These are phyloP conservation scores for Apus apus DNA, from an alignment of 2,113 vertebrate species.

Conservation along the genomic window DNA sequence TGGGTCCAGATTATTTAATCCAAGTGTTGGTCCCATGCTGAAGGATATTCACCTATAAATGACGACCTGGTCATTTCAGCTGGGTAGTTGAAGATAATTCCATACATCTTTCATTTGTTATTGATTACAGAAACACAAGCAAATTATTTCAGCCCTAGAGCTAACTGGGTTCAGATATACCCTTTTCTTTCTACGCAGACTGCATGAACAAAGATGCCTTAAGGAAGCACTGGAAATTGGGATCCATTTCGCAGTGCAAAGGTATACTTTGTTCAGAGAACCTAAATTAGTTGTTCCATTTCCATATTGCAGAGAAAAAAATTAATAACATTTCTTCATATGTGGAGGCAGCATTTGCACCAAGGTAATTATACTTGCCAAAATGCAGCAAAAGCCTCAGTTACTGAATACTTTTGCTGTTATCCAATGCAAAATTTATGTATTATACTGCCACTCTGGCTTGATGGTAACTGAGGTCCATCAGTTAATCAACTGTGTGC, in stretches of 20 bases:
- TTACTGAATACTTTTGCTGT: background rate
- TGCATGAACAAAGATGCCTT: fast-evolving
- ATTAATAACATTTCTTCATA: background rate
- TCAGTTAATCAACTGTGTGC: background rate
- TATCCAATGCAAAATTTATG: background rate
- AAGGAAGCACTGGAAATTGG: background rate
- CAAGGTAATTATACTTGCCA: background rate
- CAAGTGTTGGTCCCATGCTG: background rate
- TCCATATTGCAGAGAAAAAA: background rate
- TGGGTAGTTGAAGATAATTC: background rate
- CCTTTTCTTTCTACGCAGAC: background rate
- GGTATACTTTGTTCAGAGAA: background rate
- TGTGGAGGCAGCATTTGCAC: background rate
- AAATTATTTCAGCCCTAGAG: background rate
- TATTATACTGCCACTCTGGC: background rate
- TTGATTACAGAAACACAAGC: background rate
- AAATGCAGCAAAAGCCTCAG: background rate
- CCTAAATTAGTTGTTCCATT: background rate
- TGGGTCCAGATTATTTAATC: background rate
- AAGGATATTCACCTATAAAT: background rate
- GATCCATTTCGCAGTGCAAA: background rate
- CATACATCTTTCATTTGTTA: background rate
- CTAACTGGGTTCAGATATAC: background rate
- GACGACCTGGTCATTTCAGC: background rate
- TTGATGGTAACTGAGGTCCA: background rate